These are phyloP conservation scores for Drosophila pseudoananassae DNA, from an alignment of 1,140 invertebrate species.

Conservation along the genomic window DNA sequence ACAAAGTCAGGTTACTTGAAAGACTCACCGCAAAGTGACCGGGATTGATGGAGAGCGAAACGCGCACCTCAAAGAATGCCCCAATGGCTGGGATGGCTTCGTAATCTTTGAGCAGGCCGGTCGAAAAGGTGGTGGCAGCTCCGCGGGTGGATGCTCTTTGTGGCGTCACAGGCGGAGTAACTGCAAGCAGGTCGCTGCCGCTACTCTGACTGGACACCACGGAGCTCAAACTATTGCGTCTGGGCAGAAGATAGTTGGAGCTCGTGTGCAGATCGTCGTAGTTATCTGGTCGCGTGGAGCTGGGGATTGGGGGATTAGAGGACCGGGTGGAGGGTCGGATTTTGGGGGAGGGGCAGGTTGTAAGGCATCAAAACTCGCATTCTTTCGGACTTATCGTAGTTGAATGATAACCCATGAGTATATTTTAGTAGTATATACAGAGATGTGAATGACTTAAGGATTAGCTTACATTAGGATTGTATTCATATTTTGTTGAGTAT, in stretches of 20 bases:
- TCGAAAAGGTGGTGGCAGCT: conserved; percentile 1
- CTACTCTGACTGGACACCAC: conserved; percentile 67
- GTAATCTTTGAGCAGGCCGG: conserved; percentile 64
- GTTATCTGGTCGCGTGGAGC: conserved; percentile 51
- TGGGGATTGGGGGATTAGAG: conserved; percentile 12
- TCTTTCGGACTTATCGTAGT: conserved; percentile 21
- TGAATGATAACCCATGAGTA: conserved; percentile 21
- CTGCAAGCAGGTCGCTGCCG: conserved; percentile 34
- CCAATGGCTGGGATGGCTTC: conserved; percentile 65
- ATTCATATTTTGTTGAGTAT: conserved; percentile 24
- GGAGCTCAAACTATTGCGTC: conserved; percentile 62
- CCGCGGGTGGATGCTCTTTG: conserved; percentile 23
- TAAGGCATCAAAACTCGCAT: conserved; percentile 40
- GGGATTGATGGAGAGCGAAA: conserved; percentile 73
- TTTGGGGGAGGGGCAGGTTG: neutral
- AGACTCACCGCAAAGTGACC: conserved; percentile 71
- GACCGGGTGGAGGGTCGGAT: neutral
- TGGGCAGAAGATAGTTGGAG: conserved; percentile 47
- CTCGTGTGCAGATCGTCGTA: conserved; percentile 57
- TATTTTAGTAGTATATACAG: conserved; percentile 40
- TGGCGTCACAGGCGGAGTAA: conserved; percentile 58
- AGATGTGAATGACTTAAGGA: conserved; percentile 41
- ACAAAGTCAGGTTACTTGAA: no score
- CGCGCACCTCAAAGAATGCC: conserved; percentile 76
- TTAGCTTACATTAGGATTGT: conserved; percentile 66